Evolutionary conservation across 2,113 vertebrate species (phyloP).

Genomic region (Amazona vittata): DNA sequence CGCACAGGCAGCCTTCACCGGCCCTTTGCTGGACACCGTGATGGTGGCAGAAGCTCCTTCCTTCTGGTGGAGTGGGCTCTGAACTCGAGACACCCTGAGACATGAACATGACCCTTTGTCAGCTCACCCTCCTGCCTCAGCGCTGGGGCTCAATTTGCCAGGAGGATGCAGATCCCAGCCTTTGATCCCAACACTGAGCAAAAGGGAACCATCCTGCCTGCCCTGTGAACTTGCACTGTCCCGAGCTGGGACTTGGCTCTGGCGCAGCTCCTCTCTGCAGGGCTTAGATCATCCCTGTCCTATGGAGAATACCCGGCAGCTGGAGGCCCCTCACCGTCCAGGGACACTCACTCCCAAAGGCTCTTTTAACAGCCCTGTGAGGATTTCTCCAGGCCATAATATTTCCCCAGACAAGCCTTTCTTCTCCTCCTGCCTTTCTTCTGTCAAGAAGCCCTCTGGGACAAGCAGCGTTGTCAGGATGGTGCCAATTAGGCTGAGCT

Average conservation of each 20-base stretch:
- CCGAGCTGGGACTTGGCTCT: not conserved
- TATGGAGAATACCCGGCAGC: not conserved
- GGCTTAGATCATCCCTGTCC: constrained; percentile 6
- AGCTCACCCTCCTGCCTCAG: not conserved
- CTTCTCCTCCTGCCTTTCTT: constrained; percentile 54
- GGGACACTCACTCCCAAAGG: not conserved
- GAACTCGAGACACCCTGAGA: not conserved
- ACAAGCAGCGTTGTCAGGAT: constrained; percentile 28
- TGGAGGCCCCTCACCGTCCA: not conserved
- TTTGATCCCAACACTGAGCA: fast-evolving
- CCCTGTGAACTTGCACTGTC: not conserved
- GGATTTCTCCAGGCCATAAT: not conserved
- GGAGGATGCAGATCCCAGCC: not conserved
- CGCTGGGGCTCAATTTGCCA: fast-evolving
- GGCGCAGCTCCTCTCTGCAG: fast-evolving
- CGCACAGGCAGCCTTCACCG: fast-evolving
- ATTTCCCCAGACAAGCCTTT: constrained; percentile 18
- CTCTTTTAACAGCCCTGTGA: not conserved
- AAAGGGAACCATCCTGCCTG: not conserved
- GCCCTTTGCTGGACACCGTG: not conserved
- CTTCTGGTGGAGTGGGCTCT: not conserved
- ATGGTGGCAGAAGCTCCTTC: not conserved
- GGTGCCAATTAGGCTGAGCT: constrained; percentile 53
- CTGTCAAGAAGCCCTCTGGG: constrained; percentile 23
- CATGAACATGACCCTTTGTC: not conserved